Percentiles rank a stretch among this genome's conserved stretches.
These are phyloP conservation scores for Fregata magnificens DNA, from an alignment of 2,113 vertebrate species.

Conservation along the genomic window DNA sequence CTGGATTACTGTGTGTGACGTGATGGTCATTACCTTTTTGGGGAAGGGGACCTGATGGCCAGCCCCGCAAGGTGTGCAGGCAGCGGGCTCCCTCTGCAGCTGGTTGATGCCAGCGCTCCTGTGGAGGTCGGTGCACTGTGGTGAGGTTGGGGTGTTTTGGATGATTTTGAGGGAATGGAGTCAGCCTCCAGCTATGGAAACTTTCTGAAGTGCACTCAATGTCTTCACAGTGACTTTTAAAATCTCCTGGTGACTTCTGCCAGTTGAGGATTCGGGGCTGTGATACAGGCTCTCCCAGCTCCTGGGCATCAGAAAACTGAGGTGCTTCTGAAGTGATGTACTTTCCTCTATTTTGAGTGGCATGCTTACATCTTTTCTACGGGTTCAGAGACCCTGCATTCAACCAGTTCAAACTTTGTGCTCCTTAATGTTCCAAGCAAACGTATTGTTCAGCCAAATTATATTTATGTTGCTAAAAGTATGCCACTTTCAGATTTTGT, in stretches of 20 bases:
- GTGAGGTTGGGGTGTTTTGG: background rate
- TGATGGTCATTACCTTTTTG: background rate
- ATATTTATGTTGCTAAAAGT: background rate
- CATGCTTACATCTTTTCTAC: accelerated
- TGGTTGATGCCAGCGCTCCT: background rate
- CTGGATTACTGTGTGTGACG: background rate
- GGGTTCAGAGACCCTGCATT: background rate
- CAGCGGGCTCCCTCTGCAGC: slow-evolving; percentile 1
- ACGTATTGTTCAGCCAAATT: background rate
- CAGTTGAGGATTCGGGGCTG: background rate
- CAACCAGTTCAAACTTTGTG: background rate
- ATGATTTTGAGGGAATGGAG: background rate
- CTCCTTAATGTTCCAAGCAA: background rate
- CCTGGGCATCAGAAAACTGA: background rate
- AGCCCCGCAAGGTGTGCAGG: background rate
- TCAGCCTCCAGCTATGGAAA: background rate
- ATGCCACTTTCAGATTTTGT: background rate
- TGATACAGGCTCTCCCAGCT: background rate
- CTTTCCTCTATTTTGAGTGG: accelerated
- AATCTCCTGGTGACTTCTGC: background rate
- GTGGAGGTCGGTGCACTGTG: accelerated
- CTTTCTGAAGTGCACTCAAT: background rate
- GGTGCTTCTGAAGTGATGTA: background rate
- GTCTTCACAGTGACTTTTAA: background rate
- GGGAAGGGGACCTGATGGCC: background rate